phyloP scores from a whole-genome alignment of 2,888 invertebrate species.

The Leucophenga maculata region DNA sequence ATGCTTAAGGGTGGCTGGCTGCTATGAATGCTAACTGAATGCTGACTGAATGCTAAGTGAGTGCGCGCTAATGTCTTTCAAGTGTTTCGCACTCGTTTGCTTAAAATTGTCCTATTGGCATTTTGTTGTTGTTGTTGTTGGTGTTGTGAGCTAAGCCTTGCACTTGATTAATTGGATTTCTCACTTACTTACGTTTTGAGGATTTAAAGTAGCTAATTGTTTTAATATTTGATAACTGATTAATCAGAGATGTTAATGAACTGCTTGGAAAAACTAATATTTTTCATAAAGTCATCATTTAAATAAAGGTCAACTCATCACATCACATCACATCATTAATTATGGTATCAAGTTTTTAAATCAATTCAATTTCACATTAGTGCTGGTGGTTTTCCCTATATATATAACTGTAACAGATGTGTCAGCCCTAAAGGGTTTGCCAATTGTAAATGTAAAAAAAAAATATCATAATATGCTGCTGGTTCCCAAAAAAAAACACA shows the following conservation, averaged over 20 bases:
- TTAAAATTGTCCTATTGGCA: background rate
- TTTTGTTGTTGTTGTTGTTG: too few relatives aligned
- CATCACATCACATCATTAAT: conserved; percentile 15
- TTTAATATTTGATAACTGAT: too few relatives aligned
- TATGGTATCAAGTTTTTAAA: conserved; percentile 32
- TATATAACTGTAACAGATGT: background rate
- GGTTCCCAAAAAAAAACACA: background rate
- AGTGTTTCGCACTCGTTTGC: conserved; percentile 64
- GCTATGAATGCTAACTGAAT: too few relatives aligned
- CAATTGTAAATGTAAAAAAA: background rate
- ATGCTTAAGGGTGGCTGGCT: too few relatives aligned
- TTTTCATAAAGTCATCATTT: too few relatives aligned
- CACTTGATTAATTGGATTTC: conserved; percentile 13
- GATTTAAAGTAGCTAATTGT: too few relatives aligned
- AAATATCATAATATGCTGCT: too few relatives aligned
- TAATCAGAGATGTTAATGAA: too few relatives aligned
- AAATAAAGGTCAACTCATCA: conserved; percentile 1
- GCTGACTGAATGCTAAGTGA: conserved; percentile 27
- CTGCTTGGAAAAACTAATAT: too few relatives aligned
- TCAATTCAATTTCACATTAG: background rate
- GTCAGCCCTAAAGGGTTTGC: background rate
- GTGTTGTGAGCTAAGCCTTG: too few relatives aligned
- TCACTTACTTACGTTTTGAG: too few relatives aligned
- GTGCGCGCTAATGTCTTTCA: conserved; percentile 68
- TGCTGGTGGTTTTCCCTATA: background rate